Evolutionary conservation across 2,888 invertebrate genomes (phyloP).

Genomic region (Electrophaes corylata): DNA sequence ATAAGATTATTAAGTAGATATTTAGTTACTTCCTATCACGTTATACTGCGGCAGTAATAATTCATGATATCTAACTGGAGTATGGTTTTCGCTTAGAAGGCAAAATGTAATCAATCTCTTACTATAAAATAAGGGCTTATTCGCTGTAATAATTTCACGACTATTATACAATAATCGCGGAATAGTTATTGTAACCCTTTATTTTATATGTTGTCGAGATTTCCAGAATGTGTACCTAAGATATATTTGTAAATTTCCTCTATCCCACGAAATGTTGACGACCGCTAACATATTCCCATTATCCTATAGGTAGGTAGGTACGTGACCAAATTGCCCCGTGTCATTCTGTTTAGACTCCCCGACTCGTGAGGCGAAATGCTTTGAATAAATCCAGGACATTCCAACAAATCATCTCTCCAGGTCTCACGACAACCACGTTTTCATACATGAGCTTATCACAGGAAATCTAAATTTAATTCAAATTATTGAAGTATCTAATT

Average conservation of each 20-base stretch:
- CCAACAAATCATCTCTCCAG: constrained; percentile 18
- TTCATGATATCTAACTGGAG: too few relatives aligned
- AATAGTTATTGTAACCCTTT: too few relatives aligned
- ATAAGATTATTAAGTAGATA: too few relatives aligned
- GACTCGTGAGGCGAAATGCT: constrained; percentile 21
- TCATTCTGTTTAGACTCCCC: constrained; percentile 25
- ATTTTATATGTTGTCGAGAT: too few relatives aligned
- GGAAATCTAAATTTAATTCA: neutral
- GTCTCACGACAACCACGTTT: constrained; percentile 14
- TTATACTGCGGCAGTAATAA: too few relatives aligned
- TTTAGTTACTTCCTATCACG: too few relatives aligned
- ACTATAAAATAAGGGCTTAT: too few relatives aligned
- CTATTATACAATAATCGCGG: too few relatives aligned
- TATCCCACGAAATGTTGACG: constrained; percentile 42
- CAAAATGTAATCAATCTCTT: too few relatives aligned
- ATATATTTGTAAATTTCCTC: neutral
- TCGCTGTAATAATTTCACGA: neutral
- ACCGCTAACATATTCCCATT: constrained; percentile 24
- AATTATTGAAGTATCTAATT: too few relatives aligned
- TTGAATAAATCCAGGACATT: constrained; percentile 24
- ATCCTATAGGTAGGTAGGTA: too few relatives aligned
- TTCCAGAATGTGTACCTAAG: neutral
- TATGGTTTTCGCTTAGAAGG: too few relatives aligned
- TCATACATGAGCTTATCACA: neutral
- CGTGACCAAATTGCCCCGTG: constrained; percentile 25